Conservation (phyloP, 2,113 vertebrate genomes). For the Oryzias celebensis region DNA sequence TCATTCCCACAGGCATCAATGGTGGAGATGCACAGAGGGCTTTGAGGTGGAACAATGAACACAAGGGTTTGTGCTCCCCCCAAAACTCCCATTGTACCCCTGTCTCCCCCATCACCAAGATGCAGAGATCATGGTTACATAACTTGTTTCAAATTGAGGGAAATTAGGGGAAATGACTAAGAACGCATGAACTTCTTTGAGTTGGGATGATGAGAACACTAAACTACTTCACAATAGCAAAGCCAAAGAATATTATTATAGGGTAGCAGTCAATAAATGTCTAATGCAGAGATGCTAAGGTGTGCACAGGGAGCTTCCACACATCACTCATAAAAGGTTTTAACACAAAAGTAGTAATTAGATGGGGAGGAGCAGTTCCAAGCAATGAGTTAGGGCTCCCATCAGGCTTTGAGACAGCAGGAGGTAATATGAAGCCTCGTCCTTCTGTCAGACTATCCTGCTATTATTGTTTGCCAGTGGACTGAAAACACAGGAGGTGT, state of each 20-base stretch:
- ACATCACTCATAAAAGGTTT: conserved; percentile 51
- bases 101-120: conserved; percentile 42
- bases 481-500: conserved; percentile 46
- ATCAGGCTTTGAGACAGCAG: conserved; percentile 42
- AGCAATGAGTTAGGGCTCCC: conserved; percentile 44
- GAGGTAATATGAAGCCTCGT: conserved; percentile 52
- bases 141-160: conserved; percentile 54
- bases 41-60: conserved; percentile 74
- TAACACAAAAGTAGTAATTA: conserved; percentile 53
- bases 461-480: conserved; percentile 54
- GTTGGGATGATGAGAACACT: conserved; percentile 35
- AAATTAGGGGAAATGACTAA: conserved; percentile 46
- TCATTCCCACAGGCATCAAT: conserved; percentile 63
- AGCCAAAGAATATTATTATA: neutral
- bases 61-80: conserved; percentile 61
- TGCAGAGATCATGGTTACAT: conserved; percentile 54
- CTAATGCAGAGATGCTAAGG: no score
- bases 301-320: conserved; percentile 19
- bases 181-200: conserved; percentile 33
- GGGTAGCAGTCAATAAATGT: no score
- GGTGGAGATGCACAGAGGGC: conserved; percentile 55
- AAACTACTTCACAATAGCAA: conserved; percentile 9
- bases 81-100: conserved; percentile 25
- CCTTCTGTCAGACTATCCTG: conserved; percentile 41
- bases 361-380: conserved; percentile 37